Conservation (phyloP, 2,113 vertebrate species). For the Dasyprocta punctata region DNA sequence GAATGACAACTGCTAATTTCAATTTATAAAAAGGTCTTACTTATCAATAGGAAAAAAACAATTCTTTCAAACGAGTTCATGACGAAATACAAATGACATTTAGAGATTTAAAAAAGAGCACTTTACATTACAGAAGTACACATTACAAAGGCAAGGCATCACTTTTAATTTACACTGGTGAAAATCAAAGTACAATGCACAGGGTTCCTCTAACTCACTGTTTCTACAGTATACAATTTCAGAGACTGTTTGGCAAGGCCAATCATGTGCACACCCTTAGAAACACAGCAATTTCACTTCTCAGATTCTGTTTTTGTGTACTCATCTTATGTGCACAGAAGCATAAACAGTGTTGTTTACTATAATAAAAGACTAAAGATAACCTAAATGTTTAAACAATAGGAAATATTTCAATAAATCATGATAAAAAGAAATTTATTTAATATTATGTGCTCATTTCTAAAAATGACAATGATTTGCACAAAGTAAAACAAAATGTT, state of each 20-base stretch:
- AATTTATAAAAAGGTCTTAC: neutral
- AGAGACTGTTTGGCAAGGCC: neutral
- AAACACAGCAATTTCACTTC: neutral
- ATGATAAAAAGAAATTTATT: neutral
- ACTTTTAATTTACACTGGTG: neutral
- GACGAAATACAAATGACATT: constrained; percentile 29
- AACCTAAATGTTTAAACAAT: neutral
- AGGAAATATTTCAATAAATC: constrained; percentile 47
- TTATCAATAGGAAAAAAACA: neutral
- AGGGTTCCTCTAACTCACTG: neutral
- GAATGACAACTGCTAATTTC: constrained; percentile 35
- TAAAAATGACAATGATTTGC: constrained; percentile 6
- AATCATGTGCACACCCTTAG: neutral
- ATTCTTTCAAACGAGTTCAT: constrained; percentile 12
- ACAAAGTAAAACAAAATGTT: constrained; percentile 22
- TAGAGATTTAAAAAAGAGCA: neutral
- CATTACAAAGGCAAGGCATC: neutral
- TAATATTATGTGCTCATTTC: neutral
- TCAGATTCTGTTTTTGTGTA: neutral
- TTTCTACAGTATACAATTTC: neutral
- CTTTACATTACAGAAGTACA: neutral
- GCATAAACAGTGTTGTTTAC: neutral
- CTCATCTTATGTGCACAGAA: neutral
- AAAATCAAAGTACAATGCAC: neutral
- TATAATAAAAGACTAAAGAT: neutral